These are phyloP conservation scores for Oreortyx pictus DNA, from an alignment of 2,797 vertebrate species.

Conservation along the genomic window DNA sequence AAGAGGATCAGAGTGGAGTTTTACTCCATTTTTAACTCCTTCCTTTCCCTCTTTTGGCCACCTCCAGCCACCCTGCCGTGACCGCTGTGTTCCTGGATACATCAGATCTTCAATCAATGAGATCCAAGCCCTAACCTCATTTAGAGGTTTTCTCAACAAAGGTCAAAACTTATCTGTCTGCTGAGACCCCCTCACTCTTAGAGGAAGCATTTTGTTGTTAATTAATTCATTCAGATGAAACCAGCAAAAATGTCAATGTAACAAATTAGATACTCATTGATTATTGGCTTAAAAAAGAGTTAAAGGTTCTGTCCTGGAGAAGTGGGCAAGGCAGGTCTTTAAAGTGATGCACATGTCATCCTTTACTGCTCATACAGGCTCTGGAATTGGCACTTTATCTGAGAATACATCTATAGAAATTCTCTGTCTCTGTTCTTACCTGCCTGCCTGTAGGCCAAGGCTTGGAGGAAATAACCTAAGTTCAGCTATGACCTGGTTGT, in stretches of 20 bases:
- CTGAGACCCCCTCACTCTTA: constrained; percentile 15
- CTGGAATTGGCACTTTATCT: background rate
- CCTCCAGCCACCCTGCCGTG: background rate
- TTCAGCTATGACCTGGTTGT: fast-evolving
- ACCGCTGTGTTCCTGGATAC: background rate
- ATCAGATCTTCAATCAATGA: constrained; percentile 27
- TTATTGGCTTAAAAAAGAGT: constrained; percentile 77
- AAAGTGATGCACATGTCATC: constrained; percentile 3
- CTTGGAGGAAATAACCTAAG: background rate
- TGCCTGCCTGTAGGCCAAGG: fast-evolving
- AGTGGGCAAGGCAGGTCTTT: constrained; percentile 61
- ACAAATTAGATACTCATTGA: constrained; percentile 81
- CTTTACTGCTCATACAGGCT: background rate
- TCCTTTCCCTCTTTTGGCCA: background rate
- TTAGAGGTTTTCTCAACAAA: constrained; percentile 64
- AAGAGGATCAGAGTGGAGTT: background rate
- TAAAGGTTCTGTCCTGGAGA: constrained; percentile 65
- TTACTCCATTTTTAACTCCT: background rate
- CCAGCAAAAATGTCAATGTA: constrained; percentile 77
- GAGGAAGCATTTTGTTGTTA: constrained; percentile 70
- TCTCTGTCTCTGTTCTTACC: background rate
- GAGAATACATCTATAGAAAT: background rate
- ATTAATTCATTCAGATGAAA: constrained; percentile 79
- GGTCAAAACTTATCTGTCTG: constrained; percentile 77
- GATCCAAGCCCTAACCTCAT: constrained; percentile 62